Percentiles rank a stretch among this genome's conserved stretches.
phyloP scores from a whole-genome alignment of 2,797 vertebrate genomes.

The Leuciscus waleckii region DNA sequence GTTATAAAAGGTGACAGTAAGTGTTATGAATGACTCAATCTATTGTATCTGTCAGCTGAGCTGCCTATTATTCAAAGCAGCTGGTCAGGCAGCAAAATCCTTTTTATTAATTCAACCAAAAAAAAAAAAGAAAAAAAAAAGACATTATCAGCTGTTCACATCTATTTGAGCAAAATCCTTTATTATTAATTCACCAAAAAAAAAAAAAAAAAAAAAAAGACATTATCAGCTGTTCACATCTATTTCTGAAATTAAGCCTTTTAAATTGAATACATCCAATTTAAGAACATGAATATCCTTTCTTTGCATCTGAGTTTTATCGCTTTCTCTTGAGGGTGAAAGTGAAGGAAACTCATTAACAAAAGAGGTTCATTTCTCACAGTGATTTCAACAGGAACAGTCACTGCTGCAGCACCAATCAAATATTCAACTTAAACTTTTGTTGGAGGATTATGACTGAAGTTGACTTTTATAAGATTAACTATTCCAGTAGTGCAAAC shows the following conservation, averaged over 20 bases:
- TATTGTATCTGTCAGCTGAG: constrained; percentile 36
- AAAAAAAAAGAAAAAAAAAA: constrained; percentile 10
- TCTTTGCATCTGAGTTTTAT: constrained; percentile 43
- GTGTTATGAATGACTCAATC: constrained; percentile 13
- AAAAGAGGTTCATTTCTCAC: constrained; percentile 52
- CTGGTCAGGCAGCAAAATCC: constrained; percentile 46
- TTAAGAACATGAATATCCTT: constrained; percentile 50
- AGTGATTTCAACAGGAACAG: neutral
- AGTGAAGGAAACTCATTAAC: constrained; percentile 45
- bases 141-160: constrained; percentile 49
- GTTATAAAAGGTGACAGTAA: constrained; percentile 14
- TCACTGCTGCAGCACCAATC: constrained; percentile 32
- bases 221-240: constrained; percentile 50
- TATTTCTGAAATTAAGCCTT: constrained; percentile 54
- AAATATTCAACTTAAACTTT: constrained; percentile 31
- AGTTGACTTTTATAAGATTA: neutral
- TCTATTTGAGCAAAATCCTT: constrained; percentile 53
- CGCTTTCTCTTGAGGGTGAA: constrained; percentile 31
- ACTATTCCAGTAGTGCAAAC: neutral
- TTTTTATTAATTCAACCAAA: constrained; percentile 48
- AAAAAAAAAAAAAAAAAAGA: constrained; percentile 25
- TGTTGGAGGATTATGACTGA: neutral
- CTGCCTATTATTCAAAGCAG: constrained; percentile 49
- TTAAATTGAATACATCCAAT: constrained; percentile 55
- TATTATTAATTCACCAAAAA: constrained; percentile 37